Evolutionary conservation across 2,888 invertebrate species (phyloP), one percentile per base, ranked within the genome.

Genomic region (Platerodrilus igneus): DNA sequence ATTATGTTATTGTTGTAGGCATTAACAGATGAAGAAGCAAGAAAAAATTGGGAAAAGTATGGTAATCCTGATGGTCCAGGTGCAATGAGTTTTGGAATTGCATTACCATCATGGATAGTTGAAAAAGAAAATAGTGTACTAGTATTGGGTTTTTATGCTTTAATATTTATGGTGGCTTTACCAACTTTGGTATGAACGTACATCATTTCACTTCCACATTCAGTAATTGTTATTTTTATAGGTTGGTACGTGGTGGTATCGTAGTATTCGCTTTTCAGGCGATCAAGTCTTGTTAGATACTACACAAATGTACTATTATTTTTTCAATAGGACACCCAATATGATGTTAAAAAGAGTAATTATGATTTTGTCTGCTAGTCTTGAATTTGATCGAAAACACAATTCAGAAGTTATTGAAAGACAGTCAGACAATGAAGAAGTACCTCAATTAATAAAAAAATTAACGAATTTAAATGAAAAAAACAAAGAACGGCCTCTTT

Each of bases 21-120:
- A 10, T 74, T 99, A 44, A 99, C 99, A 39, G 95, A 99, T 73
- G 96, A 97, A 52, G 94, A 96, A 66, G 88, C 97, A 2, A 79
- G 91, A 48, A 85, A 86, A 64, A 99, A 99, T 71, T 99, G 95
- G 92, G 95, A 97, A 64, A 91, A 91, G 66, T 95, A 96, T 77
- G 99, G 99, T 13, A 99, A 99, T 74, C 99, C 99, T 1, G 99
- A 99, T 76, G 99, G 99, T 2, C 99, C 99, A 0, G 96, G 95
- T 48, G 97, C 95, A 14, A 97, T 95, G 83, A 93, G 92, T 57
- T 99, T 99, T 77, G 99, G 99, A 41, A 99, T 99, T 64, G 99
- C 99, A 4, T 68, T 99, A 35, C 99, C 99, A 4, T 96, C 97
- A 36, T 99, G 99, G 99, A 95, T 99, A 66, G 95, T 99, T 6